phyloP scores from a whole-genome alignment of 1,140 invertebrate species.

The Daktulosphaira vitifoliae region DNA sequence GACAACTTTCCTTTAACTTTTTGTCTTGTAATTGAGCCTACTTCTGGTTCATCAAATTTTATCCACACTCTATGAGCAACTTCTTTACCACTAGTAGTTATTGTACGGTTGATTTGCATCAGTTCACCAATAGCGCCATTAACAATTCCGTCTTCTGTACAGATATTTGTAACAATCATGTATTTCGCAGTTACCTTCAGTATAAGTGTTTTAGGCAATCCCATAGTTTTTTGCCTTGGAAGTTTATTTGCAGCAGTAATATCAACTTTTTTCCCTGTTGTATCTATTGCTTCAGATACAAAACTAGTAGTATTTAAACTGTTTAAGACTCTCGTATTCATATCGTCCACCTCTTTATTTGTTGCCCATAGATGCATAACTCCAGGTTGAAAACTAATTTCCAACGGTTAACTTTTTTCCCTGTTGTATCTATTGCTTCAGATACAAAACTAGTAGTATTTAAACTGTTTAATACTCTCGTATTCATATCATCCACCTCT shows the following conservation, averaged over 20 bases:
- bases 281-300: neutral
- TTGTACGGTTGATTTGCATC: neutral
- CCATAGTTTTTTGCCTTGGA: neutral
- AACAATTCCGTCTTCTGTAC: constrained; percentile 42
- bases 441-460: too few species aligned
- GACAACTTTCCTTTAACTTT: neutral
- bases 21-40: neutral
- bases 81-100: neutral
- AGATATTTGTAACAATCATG: constrained; percentile 42
- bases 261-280: neutral
- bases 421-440: neutral
- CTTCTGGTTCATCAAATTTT: constrained; percentile 5
- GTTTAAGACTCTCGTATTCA: neutral
- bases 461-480: too few species aligned
- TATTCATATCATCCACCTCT: too few species aligned
- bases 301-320: neutral
- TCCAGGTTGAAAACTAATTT: neutral
- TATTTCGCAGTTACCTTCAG: constrained; percentile 36
- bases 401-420: too few species aligned
- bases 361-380: neutral
- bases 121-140: constrained; percentile 42
- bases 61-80: neutral
- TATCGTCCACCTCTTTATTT: neutral
- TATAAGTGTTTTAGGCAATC: neutral
- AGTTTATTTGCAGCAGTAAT: neutral